Conservation (phyloP, 2,888 invertebrate species). For the Drosophila vallismaia region DNA sequence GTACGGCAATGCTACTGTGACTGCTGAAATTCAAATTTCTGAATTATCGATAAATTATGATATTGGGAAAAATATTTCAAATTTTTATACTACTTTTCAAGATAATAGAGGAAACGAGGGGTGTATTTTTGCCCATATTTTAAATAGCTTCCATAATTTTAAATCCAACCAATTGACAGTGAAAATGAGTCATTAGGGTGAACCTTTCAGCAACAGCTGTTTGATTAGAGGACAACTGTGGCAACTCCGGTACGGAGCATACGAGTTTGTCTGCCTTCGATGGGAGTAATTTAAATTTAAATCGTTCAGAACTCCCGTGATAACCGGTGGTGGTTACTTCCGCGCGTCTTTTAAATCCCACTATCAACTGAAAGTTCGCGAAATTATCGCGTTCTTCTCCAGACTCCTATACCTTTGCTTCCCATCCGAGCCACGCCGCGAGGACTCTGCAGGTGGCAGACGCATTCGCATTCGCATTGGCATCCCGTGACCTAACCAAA, state of each 20-base stretch:
- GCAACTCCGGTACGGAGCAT: background rate
- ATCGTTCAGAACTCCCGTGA: constrained; percentile 8
- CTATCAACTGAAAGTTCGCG: constrained; percentile 9
- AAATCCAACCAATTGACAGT: background rate
- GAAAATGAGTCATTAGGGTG: background rate
- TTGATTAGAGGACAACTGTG: background rate
- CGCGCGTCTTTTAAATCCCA: constrained; percentile 26
- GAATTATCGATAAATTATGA: background rate
- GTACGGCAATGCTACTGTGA: background rate
- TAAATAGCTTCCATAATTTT: too few relatives aligned
- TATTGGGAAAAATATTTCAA: too few relatives aligned
- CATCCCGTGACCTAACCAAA: constrained; percentile 20
- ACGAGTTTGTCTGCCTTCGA: background rate
- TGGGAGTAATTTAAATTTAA: background rate
- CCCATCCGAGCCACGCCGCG: background rate
- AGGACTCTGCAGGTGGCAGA: constrained; percentile 9
- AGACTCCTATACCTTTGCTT: constrained; percentile 6
- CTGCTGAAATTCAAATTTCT: background rate
- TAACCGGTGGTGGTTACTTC: constrained; percentile 12
- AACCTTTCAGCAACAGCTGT: background rate
- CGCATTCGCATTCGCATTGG: background rate
- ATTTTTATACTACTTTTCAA: too few relatives aligned
- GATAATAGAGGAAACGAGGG: background rate
- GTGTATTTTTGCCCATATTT: background rate
- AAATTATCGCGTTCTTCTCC: constrained; percentile 5